Percentiles rank a stretch among this genome's conserved stretches.
Evolutionary conservation across 2,113 vertebrate genomes (phyloP).

Genomic region (Sciurus niger): DNA sequence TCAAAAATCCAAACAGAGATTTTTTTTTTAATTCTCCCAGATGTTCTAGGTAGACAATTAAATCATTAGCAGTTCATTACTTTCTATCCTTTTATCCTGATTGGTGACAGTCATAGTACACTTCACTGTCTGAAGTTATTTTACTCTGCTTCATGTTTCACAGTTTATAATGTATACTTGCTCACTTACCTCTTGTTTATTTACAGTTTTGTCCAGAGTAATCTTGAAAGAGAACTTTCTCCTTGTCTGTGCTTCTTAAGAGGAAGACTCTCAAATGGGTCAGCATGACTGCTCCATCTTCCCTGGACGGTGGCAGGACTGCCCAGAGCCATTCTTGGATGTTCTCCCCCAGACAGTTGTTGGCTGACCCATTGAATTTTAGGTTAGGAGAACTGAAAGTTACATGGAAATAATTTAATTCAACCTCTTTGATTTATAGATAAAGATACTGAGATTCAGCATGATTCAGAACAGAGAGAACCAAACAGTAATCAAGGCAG

Average conservation of each 20-base stretch:
- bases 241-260: neutral
- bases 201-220: neutral
- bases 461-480: neutral
- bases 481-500: neutral
- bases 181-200: neutral
- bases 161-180: neutral
- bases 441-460: neutral
- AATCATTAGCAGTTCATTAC: neutral
- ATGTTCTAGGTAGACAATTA: neutral
- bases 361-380: neutral
- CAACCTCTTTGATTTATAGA: neutral
- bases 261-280: neutral
- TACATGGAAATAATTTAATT: constrained; percentile 38
- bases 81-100: neutral
- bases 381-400: constrained; percentile 5
- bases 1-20: neutral
- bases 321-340: neutral
- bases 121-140: neutral
- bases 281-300: neutral
- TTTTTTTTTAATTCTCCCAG: neutral
- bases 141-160: neutral
- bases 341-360: neutral
- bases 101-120: neutral
- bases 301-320: neutral
- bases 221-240: neutral